Conservation (phyloP, 2,888 invertebrate genomes). For the Andrena trimmerana region DNA sequence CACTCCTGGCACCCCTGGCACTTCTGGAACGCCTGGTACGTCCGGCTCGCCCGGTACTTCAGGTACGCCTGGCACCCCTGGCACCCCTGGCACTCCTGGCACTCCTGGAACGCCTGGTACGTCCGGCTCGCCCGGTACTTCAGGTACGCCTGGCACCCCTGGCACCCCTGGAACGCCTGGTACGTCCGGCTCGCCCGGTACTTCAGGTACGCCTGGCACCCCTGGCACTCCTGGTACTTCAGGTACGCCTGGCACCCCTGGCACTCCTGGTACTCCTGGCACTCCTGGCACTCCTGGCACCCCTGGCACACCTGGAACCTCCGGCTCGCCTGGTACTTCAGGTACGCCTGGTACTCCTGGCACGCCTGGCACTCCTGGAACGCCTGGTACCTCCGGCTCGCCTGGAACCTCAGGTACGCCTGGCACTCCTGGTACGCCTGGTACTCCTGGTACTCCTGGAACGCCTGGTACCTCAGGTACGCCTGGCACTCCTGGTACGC, state of each 20-base stretch:
- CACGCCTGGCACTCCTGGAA: constrained; percentile 47
- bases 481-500: constrained; percentile 63
- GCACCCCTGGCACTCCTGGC: constrained; percentile 37
- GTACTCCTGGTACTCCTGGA: constrained; percentile 61
- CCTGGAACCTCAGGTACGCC: constrained; percentile 66
- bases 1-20: constrained; percentile 43
- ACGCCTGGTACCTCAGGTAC: constrained; percentile 46
- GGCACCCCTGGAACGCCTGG: constrained; percentile 52
- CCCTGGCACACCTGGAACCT: constrained; percentile 58
- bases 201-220: constrained; percentile 63
- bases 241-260: constrained; percentile 49
- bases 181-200: constrained; percentile 46
- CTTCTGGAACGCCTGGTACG: constrained; percentile 43
- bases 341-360: constrained; percentile 68
- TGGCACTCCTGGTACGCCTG: constrained; percentile 68
- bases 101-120: constrained; percentile 60
- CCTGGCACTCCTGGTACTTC: constrained; percentile 58
- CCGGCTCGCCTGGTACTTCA: constrained; percentile 57
- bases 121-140: constrained; percentile 59
- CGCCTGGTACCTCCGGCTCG: constrained; percentile 40
- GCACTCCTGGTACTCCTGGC: constrained; percentile 48
- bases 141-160: constrained; percentile 67
- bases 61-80: constrained; percentile 45
- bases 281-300: constrained; percentile 37
- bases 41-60: constrained; percentile 23